phyloP scores from a whole-genome alignment of 2,888 invertebrate species.

The Polydrusus cervinus region DNA sequence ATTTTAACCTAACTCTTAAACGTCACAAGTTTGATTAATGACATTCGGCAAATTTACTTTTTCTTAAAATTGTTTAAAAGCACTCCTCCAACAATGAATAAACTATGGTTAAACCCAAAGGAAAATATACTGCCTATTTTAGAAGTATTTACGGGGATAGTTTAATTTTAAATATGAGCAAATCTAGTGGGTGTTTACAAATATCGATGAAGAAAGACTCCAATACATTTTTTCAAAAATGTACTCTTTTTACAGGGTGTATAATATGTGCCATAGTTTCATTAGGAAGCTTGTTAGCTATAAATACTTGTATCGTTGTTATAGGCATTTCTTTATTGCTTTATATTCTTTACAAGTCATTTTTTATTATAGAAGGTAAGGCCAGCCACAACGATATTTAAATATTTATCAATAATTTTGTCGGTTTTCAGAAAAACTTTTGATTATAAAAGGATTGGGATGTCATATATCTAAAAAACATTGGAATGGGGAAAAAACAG shows the following conservation, averaged over 20 bases:
- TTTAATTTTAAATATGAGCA: slow-evolving; percentile 19
- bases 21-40: slow-evolving; percentile 1
- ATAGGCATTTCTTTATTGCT: slow-evolving; percentile 2
- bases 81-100: slow-evolving; percentile 6
- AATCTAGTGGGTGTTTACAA: slow-evolving; percentile 18
- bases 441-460: slow-evolving; percentile 55
- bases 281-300: not conserved
- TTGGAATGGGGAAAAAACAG: slow-evolving; percentile 43
- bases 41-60: not conserved
- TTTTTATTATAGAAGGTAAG: slow-evolving; percentile 34
- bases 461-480: slow-evolving; percentile 52
- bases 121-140: slow-evolving; percentile 11
- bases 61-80: slow-evolving; percentile 12
- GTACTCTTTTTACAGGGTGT: not conserved
- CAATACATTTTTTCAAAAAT: slow-evolving; percentile 1
- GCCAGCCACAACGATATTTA: not conserved
- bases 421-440: slow-evolving; percentile 51
- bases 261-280: slow-evolving; percentile 18
- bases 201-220: slow-evolving; percentile 17
- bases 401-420: not conserved
- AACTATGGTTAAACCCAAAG: slow-evolving; percentile 25
- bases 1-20: slow-evolving; percentile 25
- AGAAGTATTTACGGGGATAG: slow-evolving; percentile 8
- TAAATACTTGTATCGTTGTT: not conserved
- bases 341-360: not conserved